phyloP scores from a whole-genome alignment of 1,140 invertebrate species.

The Drosophila sulfurigaster region DNA sequence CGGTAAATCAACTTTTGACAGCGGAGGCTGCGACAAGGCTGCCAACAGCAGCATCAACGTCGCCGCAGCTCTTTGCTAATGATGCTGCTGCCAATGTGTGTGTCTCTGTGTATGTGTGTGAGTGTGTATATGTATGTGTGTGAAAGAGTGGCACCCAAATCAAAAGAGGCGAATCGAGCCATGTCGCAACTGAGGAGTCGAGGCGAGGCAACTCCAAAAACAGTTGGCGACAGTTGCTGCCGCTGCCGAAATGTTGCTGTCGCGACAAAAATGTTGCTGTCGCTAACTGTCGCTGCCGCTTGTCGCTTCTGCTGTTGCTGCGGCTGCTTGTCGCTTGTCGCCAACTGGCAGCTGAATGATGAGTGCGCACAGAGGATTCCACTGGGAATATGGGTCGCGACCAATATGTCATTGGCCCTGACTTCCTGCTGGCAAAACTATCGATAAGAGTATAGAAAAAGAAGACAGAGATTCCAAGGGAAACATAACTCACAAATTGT shows the following conservation, averaged over 20 bases:
- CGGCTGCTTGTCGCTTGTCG: conserved; percentile 25
- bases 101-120: conserved; percentile 6
- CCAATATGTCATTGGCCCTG: conserved; percentile 41
- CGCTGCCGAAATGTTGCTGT: conserved; percentile 66
- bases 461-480: neutral
- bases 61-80: conserved; percentile 73
- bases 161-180: conserved; percentile 40
- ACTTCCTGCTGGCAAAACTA: conserved; percentile 4
- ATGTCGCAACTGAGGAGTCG: conserved; percentile 21
- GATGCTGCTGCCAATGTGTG: conserved; percentile 65
- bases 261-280: conserved; percentile 54
- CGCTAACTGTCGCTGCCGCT: conserved; percentile 41
- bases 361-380: conserved; percentile 1
- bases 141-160: conserved; percentile 73
- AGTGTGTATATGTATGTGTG: conserved; percentile 28
- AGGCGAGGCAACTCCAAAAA: conserved; percentile 39
- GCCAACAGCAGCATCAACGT: conserved; percentile 63
- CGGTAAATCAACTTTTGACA: conserved; percentile 85
- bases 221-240: conserved; percentile 75
- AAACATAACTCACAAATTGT: neutral
- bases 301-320: conserved; percentile 39
- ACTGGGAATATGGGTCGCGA: conserved; percentile 36
- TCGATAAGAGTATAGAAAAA: neutral
- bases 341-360: conserved; percentile 9
- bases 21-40: conserved; percentile 71